Conservation (phyloP, 2,888 invertebrate species). For the Lacanobia wlatinum region DNA sequence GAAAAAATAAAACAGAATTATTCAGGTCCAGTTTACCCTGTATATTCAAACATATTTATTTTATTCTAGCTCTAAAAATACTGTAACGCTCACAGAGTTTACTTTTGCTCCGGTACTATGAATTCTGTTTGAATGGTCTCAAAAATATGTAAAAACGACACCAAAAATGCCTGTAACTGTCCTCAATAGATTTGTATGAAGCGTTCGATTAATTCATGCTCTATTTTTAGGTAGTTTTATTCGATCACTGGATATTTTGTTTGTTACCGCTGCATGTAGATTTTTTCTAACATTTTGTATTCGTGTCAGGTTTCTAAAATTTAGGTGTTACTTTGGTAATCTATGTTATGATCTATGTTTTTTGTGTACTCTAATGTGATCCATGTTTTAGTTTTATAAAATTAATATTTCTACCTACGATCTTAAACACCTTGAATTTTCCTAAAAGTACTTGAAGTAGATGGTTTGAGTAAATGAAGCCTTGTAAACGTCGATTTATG, state of each 20-base stretch:
- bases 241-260: slow-evolving; percentile 25
- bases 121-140: slow-evolving; percentile 36
- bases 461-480: slow-evolving; percentile 1
- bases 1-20: too few species aligned
- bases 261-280: slow-evolving; percentile 38
- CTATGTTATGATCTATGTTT: not conserved
- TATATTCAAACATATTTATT: slow-evolving; percentile 3
- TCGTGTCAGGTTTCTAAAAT: not conserved
- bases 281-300: slow-evolving; percentile 32
- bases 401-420: not conserved
- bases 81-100: slow-evolving; percentile 5
- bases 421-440: not conserved
- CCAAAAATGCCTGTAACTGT: slow-evolving; percentile 35
- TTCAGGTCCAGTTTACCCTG: not conserved
- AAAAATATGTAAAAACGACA: slow-evolving; percentile 37
- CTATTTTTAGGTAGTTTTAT: slow-evolving; percentile 41
- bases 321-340: not conserved
- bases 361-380: too few species aligned
- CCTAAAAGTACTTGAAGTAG: not conserved
- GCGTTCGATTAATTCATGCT: slow-evolving; percentile 37
- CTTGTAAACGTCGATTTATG: not conserved
- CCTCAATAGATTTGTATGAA: slow-evolving; percentile 48
- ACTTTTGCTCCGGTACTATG: slow-evolving; percentile 23
- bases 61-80: slow-evolving; percentile 13
- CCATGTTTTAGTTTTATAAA: not conserved